These are phyloP conservation scores for Desmophyllum pertusum DNA, from an alignment of 92 coral and sea anemone species.

Conservation along the genomic window DNA sequence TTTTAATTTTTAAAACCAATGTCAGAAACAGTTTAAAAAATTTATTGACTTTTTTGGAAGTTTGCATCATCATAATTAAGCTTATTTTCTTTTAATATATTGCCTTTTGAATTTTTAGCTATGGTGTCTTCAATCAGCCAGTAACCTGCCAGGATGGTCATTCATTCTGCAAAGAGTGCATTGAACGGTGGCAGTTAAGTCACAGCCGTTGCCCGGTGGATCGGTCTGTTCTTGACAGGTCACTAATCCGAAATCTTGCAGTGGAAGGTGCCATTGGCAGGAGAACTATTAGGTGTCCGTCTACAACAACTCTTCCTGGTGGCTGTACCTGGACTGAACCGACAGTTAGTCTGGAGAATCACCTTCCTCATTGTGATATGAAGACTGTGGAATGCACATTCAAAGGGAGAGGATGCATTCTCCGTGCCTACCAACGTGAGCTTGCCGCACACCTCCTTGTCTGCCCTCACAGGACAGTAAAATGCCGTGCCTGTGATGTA, in stretches of 20 bases:
- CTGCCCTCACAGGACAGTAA: neutral
- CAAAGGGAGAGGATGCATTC: neutral
- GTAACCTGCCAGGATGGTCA: neutral
- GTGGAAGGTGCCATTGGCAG: neutral
- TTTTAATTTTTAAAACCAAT: too few species aligned
- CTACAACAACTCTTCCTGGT: neutral
- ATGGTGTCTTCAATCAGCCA: neutral
- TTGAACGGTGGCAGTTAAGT: neutral
- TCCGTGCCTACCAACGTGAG: neutral
- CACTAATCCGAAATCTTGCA: neutral
- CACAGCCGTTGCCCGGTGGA: neutral
- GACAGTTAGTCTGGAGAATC: too few species aligned
- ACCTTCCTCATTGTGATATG: neutral
- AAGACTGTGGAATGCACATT: neutral
- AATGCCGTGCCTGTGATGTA: neutral
- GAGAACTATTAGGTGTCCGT: neutral
- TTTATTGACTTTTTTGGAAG: too few species aligned
- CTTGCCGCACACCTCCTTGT: neutral
- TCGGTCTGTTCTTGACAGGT: too few species aligned
- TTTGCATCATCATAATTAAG: too few species aligned
- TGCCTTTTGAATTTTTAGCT: too few species aligned
- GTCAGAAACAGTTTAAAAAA: too few species aligned
- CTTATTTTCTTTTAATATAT: too few species aligned
- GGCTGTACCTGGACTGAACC: conserved; percentile 10
- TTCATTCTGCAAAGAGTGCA: neutral